These are phyloP conservation scores for Brenthis daphne DNA, from an alignment of 2,888 invertebrate genomes.

Conservation along the genomic window DNA sequence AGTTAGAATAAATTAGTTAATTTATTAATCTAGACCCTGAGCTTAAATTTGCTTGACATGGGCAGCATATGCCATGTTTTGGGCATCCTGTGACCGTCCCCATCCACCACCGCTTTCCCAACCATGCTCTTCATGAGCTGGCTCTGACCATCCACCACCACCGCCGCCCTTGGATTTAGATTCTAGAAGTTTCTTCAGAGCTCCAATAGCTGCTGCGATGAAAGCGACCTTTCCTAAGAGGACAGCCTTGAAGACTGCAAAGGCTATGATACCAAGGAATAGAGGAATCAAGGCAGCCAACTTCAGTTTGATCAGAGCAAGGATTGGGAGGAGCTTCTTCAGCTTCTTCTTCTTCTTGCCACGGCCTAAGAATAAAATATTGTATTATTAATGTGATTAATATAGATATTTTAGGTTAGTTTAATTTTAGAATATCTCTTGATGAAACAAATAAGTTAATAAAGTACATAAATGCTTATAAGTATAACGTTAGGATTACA, in stretches of 20 bases:
- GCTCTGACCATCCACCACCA: slow-evolving; percentile 84
- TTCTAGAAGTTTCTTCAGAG: slow-evolving; percentile 86
- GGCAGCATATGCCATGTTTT: slow-evolving; percentile 87
- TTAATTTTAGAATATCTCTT: not conserved
- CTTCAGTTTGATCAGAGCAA: slow-evolving; percentile 90
- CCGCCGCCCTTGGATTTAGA: slow-evolving; percentile 86
- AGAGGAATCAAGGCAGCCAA: slow-evolving; percentile 88
- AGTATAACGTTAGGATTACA: no score
- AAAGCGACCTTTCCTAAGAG: slow-evolving; percentile 92
- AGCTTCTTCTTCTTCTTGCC: slow-evolving; percentile 90
- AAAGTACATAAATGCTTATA: no score
- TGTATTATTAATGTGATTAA: not conserved
- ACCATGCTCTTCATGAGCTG: slow-evolving; percentile 82
- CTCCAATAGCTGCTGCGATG: slow-evolving; percentile 87
- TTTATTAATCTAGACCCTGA: slow-evolving; percentile 33
- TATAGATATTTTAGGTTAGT: not conserved
- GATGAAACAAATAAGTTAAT: not conserved
- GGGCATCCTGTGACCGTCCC: slow-evolving; percentile 85
- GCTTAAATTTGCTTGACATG: slow-evolving; percentile 73
- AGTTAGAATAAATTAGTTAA: slow-evolving; percentile 47
- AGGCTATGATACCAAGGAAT: slow-evolving; percentile 87
- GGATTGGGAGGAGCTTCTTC: slow-evolving; percentile 88
- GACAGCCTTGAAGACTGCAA: slow-evolving; percentile 92
- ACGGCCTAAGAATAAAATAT: slow-evolving; percentile 80
- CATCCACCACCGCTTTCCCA: slow-evolving; percentile 82